Evolutionary conservation across 2,797 vertebrate species (phyloP), one percentile per base, ranked within the genome.

Genomic region (Oreonectes daqikongensis): DNA sequence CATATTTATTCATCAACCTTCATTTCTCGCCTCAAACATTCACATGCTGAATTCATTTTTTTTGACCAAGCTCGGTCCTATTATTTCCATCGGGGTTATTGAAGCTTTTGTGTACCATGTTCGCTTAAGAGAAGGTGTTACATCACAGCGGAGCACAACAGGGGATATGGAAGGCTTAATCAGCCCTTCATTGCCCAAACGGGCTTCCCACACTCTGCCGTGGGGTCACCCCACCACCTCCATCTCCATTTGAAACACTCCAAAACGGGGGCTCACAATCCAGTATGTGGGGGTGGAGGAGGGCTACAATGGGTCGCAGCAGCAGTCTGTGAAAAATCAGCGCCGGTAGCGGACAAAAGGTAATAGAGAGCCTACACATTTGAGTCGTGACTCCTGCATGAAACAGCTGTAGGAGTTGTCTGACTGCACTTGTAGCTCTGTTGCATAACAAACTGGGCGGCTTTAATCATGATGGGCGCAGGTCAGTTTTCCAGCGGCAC

Each of bases 1-100:
- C 90, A 90, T 93, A 89, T 92, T 92, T 92, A 93, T 92, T 92
- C 89, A 92, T 90, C 86, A 83, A 83, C 83, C 83, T 87, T 83
- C 82, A 83, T 84, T 83, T 87, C 80, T 50, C 69, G 86, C 84
- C 64, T 77, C 46, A 30, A 87, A 87, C 69, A 66, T 61, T 89
- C 84, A 83, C 83, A 85, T 86, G 84, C 81, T 86, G 85, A 81
- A 79, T 78, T 75, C 84, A 14, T 42, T 42, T 79, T 85, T 84
- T 78, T 46, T 80, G 74, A 77, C 26, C 26, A 59, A 53, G 60
- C 46, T 48, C 9, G 12, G 68, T 82, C 68, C 77, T 77, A 69
- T 83, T 79, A 78, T 78, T 73, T 50, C 55, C 76, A 75, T 74
- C 52, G 73, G 79, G 53, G 35, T 75, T 66, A 26, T 66, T 53